These are phyloP conservation scores for Lycaon pictus DNA, from an alignment of 2,113 vertebrate genomes.

Conservation along the genomic window DNA sequence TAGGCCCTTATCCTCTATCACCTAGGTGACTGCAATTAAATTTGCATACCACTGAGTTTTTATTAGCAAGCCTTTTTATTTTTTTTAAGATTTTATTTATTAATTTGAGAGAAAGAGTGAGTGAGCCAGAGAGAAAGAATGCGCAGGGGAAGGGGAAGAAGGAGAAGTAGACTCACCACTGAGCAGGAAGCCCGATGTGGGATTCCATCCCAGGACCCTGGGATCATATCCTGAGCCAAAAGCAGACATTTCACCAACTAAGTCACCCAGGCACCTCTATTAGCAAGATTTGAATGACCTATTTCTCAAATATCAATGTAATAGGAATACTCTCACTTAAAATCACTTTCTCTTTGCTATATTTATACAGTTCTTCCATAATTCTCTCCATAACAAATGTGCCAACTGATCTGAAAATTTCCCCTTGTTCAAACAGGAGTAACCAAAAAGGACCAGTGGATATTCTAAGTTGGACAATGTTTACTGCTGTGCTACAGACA, in stretches of 20 bases:
- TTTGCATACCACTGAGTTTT: neutral
- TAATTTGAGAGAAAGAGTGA: neutral
- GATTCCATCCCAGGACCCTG: neutral
- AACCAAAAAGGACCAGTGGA: conserved; percentile 13
- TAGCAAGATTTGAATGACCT: neutral
- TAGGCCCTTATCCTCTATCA: neutral
- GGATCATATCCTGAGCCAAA: neutral
- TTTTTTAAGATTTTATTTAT: neutral
- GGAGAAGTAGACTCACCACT: neutral
- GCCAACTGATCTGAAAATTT: conserved; percentile 20
- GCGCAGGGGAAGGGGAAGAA: neutral
- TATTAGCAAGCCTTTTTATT: neutral
- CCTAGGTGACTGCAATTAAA: neutral
- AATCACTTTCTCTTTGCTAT: conserved; percentile 1
- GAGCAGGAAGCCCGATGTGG: neutral
- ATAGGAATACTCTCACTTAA: conserved; percentile 31
- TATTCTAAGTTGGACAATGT: neutral
- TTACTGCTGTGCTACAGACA: neutral
- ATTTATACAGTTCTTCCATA: conserved; percentile 6
- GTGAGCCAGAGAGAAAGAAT: neutral
- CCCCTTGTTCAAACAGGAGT: neutral
- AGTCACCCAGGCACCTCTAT: neutral
- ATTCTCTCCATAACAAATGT: neutral
- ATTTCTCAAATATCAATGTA: conserved; percentile 52
- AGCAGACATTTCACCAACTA: neutral